phyloP scores from a whole-genome alignment of 2,113 vertebrate species.

The Hyperoodon ampullatus region DNA sequence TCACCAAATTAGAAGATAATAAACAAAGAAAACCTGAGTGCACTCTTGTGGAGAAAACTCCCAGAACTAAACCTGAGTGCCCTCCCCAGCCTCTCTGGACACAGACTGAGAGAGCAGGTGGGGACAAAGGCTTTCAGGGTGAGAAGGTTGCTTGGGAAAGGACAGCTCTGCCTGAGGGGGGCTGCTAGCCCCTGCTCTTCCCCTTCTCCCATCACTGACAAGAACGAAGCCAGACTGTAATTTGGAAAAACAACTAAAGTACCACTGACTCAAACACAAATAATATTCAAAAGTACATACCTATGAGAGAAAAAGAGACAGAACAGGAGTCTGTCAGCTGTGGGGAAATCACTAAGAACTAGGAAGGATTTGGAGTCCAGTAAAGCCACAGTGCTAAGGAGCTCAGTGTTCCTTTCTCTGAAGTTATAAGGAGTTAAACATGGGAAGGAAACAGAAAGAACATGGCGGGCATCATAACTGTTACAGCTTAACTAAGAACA shows the following conservation, averaged over 20 bases:
- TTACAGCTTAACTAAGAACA: not conserved
- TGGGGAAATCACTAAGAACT: not conserved
- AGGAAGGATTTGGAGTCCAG: not conserved
- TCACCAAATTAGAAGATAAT: not conserved
- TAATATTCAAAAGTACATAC: not conserved
- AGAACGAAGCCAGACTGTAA: not conserved
- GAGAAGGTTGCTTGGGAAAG: not conserved
- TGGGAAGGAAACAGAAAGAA: not conserved
- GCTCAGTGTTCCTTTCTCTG: not conserved
- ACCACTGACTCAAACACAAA: not conserved
- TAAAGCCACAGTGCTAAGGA: not conserved
- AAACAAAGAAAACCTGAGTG: not conserved
- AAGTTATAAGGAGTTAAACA: not conserved
- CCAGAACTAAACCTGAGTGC: not conserved
- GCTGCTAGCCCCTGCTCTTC: not conserved
- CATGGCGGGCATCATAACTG: not conserved
- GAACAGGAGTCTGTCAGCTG: not conserved
- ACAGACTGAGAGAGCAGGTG: not conserved
- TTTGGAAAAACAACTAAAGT: not conserved
- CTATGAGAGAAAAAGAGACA: not conserved
- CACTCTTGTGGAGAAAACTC: not conserved
- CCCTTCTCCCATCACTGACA: too few species aligned
- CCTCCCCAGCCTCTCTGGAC: not conserved
- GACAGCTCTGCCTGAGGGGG: fast-evolving
- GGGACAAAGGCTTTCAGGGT: not conserved